A percentile compares a stretch with the other conserved stretches of the same genome.
Conservation (phyloP, 2,797 vertebrate genomes). For the Brachyalestes nurse region DNA sequence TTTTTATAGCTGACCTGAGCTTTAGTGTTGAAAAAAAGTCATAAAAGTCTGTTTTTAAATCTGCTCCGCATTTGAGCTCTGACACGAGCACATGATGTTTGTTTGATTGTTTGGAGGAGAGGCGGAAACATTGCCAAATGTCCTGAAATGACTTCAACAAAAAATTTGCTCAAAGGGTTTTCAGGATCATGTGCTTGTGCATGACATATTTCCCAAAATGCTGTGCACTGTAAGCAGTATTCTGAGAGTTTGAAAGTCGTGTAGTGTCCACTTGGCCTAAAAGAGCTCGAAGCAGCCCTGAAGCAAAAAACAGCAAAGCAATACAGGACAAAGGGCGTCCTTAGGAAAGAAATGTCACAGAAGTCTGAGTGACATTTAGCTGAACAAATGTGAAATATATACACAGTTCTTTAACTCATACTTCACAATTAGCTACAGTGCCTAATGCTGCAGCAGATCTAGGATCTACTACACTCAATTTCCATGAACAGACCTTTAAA, state of each 20-base stretch:
- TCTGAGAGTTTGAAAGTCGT: neutral
- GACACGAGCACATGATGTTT: no score
- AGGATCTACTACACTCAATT: neutral
- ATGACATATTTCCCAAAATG: no score
- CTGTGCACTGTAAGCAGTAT: neutral
- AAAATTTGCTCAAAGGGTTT: neutral
- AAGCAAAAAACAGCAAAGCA: constrained; percentile 60
- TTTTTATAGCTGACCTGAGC: no score
- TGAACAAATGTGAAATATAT: neutral
- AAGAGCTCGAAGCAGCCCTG: constrained; percentile 46
- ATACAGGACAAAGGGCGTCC: constrained; percentile 49
- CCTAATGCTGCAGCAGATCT: neutral
- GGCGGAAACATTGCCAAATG: no score
- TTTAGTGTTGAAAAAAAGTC: no score
- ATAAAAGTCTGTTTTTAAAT: no score
- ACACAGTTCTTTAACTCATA: constrained; percentile 3
- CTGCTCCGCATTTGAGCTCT: no score
- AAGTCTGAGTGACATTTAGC: constrained; percentile 15
- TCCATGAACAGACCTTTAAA: neutral
- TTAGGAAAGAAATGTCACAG: constrained; percentile 31
- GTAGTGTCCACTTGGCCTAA: constrained; percentile 11
- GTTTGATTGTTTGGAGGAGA: no score
- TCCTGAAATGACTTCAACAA: no score
- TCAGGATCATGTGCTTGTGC: neutral
- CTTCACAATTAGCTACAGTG: neutral